These are phyloP conservation scores for Globia sparganii DNA, from an alignment of 2,888 invertebrate species.

Conservation along the genomic window DNA sequence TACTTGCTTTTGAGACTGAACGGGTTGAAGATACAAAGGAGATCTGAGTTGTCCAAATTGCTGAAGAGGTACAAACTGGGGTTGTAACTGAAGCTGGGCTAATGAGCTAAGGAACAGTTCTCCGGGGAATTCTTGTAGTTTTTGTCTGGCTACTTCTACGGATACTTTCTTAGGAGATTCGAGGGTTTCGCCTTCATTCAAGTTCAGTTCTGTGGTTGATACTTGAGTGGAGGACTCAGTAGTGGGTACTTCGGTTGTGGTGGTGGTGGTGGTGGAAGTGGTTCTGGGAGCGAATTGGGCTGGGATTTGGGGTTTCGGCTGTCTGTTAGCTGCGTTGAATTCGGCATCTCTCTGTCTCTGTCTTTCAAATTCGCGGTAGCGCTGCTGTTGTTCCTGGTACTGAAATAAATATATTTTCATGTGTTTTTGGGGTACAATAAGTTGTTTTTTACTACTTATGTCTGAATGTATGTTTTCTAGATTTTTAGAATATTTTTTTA, in stretches of 20 bases:
- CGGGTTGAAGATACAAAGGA: constrained; percentile 75
- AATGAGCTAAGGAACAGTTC: constrained; percentile 83
- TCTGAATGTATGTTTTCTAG: background rate
- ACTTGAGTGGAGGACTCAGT: constrained; percentile 74
- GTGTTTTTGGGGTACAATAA: background rate
- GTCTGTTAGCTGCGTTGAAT: constrained; percentile 69
- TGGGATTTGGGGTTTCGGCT: constrained; percentile 76
- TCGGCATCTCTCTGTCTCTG: constrained; percentile 80
- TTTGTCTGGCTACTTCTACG: constrained; percentile 85
- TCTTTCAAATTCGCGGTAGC: constrained; percentile 80
- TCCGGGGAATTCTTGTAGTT: constrained; percentile 84
- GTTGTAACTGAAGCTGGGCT: constrained; percentile 82
- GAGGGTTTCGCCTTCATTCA: constrained; percentile 80
- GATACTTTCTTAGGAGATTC: constrained; percentile 74
- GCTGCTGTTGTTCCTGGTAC: constrained; percentile 84
- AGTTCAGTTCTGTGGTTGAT: constrained; percentile 76
- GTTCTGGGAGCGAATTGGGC: constrained; percentile 78
- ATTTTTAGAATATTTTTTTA: background rate
- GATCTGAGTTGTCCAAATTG: constrained; percentile 74
- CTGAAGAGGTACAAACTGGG: constrained; percentile 79
- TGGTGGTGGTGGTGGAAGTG: constrained; percentile 67
- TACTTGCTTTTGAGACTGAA: constrained; percentile 76
- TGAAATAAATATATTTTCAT: constrained; percentile 51
- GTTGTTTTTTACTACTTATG: background rate
- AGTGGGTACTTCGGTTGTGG: constrained; percentile 68